Evolutionary conservation across 2,113 vertebrate genomes (phyloP), one percentile per base, ranked within the genome.

Genomic region (Pluvianellus socialis): DNA sequence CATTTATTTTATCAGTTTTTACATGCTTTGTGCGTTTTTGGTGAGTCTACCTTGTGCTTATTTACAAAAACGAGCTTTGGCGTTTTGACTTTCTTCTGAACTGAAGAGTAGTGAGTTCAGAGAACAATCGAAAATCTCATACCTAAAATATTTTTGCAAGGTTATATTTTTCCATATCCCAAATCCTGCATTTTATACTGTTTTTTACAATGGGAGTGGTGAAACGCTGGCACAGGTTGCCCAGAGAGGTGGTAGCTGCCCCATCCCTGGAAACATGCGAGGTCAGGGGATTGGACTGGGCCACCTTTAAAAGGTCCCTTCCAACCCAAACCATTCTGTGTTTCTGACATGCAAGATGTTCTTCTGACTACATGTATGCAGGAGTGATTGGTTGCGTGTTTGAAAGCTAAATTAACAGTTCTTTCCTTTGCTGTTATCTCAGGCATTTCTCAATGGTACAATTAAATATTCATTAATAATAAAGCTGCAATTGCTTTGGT

Each of bases 1-100:
- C 8, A 93, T 99, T 96, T 99, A 99, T 94, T 99, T 99, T 97
- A 99, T 99, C 98, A 99, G 98, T 52, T 99, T 99, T 98, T 99
- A 99, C 96, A 99, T 99, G 99, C 99, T 99, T 71, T 99, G 99
- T 88, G 99, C 99, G 1, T 99, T 99, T 97, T 98, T 99, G 99
- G 99, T 99, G 98, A 94, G 96, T 87, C 63, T 55, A 15, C 4
- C 38, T 88, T 72, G 14, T 85, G 70, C 24, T 88, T 81, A 14
- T 52, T 58, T 92, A 44, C 35, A 56, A 14, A 49, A 80, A 42
- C 22, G 17, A 45, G 9, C 53, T 55, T 76, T 77, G 56, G 20
- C 23, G 52, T 88, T 95, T 52, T 93, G 28, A 33, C 4, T 76
- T 95, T 73, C 47, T 88, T 67, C 38, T 74, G 61, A 74, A 27